A percentile compares a stretch with the other conserved stretches of the same genome.
Evolutionary conservation across 64 coral and sea anemone genomes (phyloP).

Genomic region (Montipora efflorescens): DNA sequence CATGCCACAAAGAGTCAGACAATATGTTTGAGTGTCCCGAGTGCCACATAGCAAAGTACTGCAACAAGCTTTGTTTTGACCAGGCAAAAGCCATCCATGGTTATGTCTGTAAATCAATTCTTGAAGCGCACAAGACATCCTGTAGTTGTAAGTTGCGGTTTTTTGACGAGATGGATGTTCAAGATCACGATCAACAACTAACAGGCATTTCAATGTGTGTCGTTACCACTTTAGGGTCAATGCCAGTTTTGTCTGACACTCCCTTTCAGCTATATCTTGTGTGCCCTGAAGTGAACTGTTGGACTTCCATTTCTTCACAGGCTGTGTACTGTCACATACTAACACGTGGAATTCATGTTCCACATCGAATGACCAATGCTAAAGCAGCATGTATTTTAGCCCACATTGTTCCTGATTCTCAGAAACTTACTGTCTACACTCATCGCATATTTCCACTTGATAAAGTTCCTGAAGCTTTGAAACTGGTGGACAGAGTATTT

Average conservation of each 20-base stretch:
- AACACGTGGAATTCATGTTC: background rate
- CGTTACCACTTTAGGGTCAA: background rate
- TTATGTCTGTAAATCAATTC: background rate
- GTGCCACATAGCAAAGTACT: background rate
- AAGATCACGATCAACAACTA: background rate
- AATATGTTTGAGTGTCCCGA: background rate
- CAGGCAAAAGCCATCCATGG: background rate
- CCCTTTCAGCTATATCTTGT: background rate
- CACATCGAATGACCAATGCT: background rate
- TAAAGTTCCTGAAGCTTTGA: too few species aligned
- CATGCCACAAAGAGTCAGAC: background rate
- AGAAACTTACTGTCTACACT: too few species aligned
- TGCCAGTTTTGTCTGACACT: background rate
- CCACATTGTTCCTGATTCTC: too few species aligned
- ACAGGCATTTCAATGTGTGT: background rate
- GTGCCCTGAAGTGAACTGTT: background rate
- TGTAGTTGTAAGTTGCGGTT: background rate
- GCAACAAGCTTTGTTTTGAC: background rate
- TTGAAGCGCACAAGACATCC: background rate
- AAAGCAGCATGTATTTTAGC: background rate
- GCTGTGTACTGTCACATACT: background rate
- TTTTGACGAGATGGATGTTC: rapidly evolving
- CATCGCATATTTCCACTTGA: too few species aligned
- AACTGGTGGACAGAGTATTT: too few species aligned
- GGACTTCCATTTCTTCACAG: background rate